A percentile compares a stretch with the other conserved stretches of the same genome.
Evolutionary conservation across 2,797 vertebrate genomes (phyloP).

Genomic region (Nothura maculosa): DNA sequence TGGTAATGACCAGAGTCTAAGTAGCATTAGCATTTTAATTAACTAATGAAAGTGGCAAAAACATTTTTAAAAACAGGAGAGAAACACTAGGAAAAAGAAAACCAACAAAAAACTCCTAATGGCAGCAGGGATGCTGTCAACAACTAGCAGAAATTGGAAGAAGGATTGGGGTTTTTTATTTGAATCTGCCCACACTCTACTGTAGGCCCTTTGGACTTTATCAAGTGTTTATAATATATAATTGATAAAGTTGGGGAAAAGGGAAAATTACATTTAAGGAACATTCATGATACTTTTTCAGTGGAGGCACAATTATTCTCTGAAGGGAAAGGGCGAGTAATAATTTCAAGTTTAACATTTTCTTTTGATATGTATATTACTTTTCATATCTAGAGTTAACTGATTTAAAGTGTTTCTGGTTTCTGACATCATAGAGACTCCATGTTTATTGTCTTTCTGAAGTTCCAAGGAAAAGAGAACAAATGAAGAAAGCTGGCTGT

Average conservation of each 20-base stretch:
- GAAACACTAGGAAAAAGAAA: not conserved
- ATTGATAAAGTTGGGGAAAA: slow-evolving; percentile 1
- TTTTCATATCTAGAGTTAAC: not conserved
- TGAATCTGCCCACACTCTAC: not conserved
- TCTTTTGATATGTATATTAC: slow-evolving; percentile 13
- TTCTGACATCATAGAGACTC: not conserved
- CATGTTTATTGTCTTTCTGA: slow-evolving; percentile 16
- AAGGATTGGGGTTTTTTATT: not conserved
- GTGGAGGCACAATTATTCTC: not conserved
- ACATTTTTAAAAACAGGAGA: not conserved
- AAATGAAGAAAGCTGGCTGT: not conserved
- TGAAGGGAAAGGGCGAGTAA: not conserved
- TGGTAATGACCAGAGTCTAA: not conserved
- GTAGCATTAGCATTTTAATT: not conserved
- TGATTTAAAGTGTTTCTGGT: slow-evolving; percentile 19
- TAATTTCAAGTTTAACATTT: slow-evolving; percentile 8
- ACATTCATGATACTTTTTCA: not conserved
- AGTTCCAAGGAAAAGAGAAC: not conserved
- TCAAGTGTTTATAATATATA: slow-evolving; percentile 18
- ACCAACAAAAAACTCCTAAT: not conserved
- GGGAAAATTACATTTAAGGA: not conserved
- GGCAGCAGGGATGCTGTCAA: not conserved
- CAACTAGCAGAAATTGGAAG: not conserved
- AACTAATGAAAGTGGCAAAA: not conserved
- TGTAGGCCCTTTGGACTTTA: not conserved